Conservation (phyloP, 2,113 vertebrate genomes). For the Muntiacus muntjak region DNA sequence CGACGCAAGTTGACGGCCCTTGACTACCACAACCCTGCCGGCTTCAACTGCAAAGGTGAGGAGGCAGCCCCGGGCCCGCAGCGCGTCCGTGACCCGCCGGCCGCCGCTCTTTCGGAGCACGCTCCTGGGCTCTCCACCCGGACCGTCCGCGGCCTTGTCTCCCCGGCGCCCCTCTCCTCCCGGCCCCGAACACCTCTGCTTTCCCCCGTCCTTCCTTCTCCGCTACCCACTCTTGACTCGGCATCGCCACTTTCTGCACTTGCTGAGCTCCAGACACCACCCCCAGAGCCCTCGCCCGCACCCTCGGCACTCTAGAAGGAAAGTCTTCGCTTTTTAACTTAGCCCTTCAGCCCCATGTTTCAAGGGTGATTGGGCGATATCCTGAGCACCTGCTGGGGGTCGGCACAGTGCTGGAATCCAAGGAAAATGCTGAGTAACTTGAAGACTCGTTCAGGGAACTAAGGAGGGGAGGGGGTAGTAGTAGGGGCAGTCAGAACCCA, state of each 20-base stretch:
- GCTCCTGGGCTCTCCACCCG: neutral
- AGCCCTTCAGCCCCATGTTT: accelerated
- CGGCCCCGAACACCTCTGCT: neutral
- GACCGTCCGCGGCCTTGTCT: neutral
- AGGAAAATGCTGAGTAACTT: neutral
- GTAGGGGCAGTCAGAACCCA: neutral
- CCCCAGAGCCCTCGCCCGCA: neutral
- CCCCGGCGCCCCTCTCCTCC: neutral
- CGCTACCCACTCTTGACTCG: neutral
- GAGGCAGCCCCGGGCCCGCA: neutral
- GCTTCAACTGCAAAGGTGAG: slow-evolving; percentile 91
- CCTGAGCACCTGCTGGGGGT: neutral
- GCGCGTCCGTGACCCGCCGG: neutral
- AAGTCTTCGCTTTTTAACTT: neutral
- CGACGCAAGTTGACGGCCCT: slow-evolving; percentile 92
- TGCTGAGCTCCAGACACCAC: neutral
- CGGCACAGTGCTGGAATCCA: neutral
- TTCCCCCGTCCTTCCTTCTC: too few relatives aligned
- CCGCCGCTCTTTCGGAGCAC: too few relatives aligned
- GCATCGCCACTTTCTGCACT: neutral
- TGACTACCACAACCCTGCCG: slow-evolving; percentile 92
- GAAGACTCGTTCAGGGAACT: neutral
- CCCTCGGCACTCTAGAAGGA: neutral
- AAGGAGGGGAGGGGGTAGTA: too few relatives aligned
- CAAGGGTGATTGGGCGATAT: neutral